phyloP scores from a whole-genome alignment of 2,888 invertebrate species.

The Neoscelio sp. region DNA sequence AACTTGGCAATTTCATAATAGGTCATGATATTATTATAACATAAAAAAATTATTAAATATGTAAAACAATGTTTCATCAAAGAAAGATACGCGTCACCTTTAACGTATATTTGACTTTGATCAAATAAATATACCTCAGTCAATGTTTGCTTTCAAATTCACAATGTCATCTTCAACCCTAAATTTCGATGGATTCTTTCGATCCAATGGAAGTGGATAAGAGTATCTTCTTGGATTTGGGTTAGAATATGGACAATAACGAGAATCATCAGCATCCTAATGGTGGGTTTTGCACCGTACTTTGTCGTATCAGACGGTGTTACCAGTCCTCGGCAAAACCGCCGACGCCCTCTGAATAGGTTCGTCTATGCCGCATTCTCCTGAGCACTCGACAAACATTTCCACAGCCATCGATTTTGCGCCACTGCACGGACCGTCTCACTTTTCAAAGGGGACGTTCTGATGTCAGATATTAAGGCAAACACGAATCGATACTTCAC shows the following conservation, averaged over 20 bases:
- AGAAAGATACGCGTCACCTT: too few relatives aligned
- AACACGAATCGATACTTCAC: constrained; percentile 46
- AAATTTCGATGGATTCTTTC: constrained; percentile 46
- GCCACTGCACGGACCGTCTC: constrained; percentile 35
- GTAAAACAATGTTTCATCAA: too few relatives aligned
- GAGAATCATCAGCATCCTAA: constrained; percentile 62
- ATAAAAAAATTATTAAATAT: too few relatives aligned
- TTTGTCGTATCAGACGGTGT: constrained; percentile 50
- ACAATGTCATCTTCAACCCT: too few relatives aligned
- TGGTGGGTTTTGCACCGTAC: constrained; percentile 51
- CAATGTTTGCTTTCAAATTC: too few relatives aligned
- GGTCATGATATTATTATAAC: too few relatives aligned
- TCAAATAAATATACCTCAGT: too few relatives aligned
- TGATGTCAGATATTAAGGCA: constrained; percentile 49
- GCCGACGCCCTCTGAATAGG: constrained; percentile 55
- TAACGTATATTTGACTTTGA: too few relatives aligned
- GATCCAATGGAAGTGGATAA: constrained; percentile 31
- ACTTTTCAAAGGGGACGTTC: constrained; percentile 45
- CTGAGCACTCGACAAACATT: constrained; percentile 57
- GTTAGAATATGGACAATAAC: constrained; percentile 55
- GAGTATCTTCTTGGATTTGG: constrained; percentile 22
- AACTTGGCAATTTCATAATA: too few relatives aligned
- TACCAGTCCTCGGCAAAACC: constrained; percentile 47
- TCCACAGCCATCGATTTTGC: constrained; percentile 58
- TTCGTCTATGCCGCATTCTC: constrained; percentile 56